A percentile compares a stretch with the other conserved stretches of the same genome.
Conservation (phyloP, 2,113 vertebrate species). For the Willisornis vidua region DNA sequence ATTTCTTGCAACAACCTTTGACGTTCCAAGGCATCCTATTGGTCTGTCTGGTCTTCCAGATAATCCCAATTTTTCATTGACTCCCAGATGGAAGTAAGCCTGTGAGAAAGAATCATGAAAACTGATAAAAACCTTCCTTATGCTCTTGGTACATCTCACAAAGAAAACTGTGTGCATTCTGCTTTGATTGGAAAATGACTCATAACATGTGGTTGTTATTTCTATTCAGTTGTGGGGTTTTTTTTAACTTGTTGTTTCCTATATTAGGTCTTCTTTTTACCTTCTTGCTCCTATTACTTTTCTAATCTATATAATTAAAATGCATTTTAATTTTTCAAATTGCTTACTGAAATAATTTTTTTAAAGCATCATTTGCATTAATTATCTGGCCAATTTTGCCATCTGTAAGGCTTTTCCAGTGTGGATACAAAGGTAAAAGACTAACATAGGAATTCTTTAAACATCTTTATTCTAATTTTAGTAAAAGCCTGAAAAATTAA, state of each 20-base stretch:
- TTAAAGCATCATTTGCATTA: background rate
- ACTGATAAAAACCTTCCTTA: background rate
- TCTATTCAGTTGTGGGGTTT: background rate
- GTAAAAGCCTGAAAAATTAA: background rate
- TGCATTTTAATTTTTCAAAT: background rate
- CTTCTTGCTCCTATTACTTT: background rate
- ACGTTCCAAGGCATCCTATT: slow-evolving; percentile 95
- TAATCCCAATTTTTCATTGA: slow-evolving; percentile 94
- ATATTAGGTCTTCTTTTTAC: background rate
- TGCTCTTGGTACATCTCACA: background rate
- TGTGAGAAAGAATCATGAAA: slow-evolving; percentile 65
- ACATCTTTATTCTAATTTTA: background rate
- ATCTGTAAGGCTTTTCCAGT: background rate
- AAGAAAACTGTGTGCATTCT: background rate
- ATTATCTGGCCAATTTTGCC: background rate
- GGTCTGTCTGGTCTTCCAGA: slow-evolving; percentile 94
- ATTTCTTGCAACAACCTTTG: slow-evolving; percentile 82
- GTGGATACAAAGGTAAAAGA: background rate
- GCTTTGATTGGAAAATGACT: background rate
- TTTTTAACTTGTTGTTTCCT: background rate
- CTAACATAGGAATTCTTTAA: background rate
- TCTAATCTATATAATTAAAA: background rate
- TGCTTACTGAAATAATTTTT: background rate
- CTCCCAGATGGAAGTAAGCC: slow-evolving; percentile 93
- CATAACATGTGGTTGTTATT: background rate